Evolutionary conservation across 2,888 invertebrate species (phyloP).

Genomic region (Drosophila vallismaia): DNA sequence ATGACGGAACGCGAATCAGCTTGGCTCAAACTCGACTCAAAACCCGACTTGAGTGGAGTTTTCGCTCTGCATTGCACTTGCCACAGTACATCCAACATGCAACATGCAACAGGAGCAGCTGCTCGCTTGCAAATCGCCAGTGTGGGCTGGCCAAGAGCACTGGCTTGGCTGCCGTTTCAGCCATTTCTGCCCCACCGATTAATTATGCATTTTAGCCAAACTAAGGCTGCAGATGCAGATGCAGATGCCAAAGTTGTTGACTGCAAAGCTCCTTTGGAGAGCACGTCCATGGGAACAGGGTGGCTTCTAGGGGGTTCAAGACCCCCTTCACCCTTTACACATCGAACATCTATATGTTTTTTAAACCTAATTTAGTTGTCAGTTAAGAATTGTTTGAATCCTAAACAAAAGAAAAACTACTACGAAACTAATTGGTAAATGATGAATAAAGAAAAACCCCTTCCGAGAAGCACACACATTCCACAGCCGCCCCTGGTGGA

Average conservation of each 20-base stretch:
- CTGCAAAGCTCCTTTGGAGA: constrained; percentile 24
- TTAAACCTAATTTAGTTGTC: neutral
- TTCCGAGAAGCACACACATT: constrained; percentile 3
- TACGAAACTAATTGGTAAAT: neutral
- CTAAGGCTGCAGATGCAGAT: constrained; percentile 27
- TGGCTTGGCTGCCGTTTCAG: constrained; percentile 20
- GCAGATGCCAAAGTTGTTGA: constrained; percentile 33
- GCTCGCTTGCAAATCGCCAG: constrained; percentile 23
- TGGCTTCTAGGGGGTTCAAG: neutral
- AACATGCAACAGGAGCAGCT: constrained; percentile 48
- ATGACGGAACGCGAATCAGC: constrained; percentile 54
- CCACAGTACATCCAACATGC: constrained; percentile 53
- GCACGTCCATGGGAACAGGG: neutral
- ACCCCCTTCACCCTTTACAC: too few relatives aligned
- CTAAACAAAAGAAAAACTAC: neutral
- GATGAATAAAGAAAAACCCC: neutral
- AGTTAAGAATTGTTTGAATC: neutral
- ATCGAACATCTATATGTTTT: neutral
- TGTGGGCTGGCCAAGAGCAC: constrained; percentile 26
- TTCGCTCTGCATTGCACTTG: constrained; percentile 28
- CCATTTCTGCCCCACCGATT: constrained; percentile 48
- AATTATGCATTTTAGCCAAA: constrained; percentile 75
- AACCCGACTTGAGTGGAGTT: constrained; percentile 47
- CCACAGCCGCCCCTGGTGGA: constrained; percentile 25
- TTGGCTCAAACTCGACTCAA: constrained; percentile 43